These are phyloP conservation scores for Cercocebus atys DNA, from an alignment of 2,113 vertebrate genomes.

Conservation along the genomic window DNA sequence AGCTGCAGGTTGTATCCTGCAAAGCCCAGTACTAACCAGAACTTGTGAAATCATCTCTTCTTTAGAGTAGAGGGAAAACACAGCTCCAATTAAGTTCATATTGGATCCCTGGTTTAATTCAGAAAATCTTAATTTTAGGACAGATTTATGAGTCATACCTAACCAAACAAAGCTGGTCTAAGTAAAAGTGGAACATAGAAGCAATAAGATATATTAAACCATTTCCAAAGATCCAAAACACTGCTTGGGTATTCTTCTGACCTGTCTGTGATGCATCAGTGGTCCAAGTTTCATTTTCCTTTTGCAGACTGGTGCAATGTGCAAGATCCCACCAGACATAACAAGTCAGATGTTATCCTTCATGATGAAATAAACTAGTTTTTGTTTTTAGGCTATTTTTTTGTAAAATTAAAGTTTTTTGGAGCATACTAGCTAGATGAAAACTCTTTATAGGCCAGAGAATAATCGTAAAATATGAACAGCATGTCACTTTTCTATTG, in stretches of 20 bases:
- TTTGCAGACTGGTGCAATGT: neutral
- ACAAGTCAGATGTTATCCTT: neutral
- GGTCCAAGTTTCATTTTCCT: neutral
- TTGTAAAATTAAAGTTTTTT: neutral
- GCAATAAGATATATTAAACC: neutral
- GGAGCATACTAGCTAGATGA: neutral
- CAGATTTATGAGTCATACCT: neutral
- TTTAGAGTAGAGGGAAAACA: neutral
- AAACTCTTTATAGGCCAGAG: neutral
- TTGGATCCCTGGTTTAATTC: neutral
- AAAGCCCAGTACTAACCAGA: neutral
- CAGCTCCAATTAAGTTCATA: neutral
- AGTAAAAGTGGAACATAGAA: neutral
- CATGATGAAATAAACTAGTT: neutral
- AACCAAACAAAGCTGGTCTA: neutral
- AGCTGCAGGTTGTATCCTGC: neutral
- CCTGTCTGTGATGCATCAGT: neutral
- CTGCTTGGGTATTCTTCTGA: neutral
- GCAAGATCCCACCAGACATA: neutral
- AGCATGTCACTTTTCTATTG: neutral
- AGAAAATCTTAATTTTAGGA: constrained; percentile 3
- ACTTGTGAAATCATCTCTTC: neutral
- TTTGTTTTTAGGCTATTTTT: neutral
- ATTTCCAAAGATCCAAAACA: neutral
- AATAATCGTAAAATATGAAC: neutral